Percentiles rank a stretch among this genome's conserved stretches.
These are phyloP conservation scores for Euglossa dilemma DNA, from an alignment of 1,140 invertebrate species.

Conservation along the genomic window DNA sequence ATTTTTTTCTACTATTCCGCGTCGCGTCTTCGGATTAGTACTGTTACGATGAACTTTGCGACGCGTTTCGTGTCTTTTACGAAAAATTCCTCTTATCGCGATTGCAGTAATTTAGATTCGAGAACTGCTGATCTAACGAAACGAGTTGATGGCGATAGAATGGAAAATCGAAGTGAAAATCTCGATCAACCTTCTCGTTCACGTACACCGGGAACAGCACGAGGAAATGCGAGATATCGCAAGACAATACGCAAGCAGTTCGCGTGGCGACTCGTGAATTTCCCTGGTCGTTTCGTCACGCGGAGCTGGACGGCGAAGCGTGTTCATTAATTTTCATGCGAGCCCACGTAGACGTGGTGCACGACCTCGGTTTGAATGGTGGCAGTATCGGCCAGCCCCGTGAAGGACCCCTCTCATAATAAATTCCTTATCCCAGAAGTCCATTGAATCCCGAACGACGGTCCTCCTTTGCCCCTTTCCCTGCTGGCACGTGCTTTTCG, in stretches of 20 bases:
- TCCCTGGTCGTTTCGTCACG: not conserved
- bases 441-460: conserved; percentile 57
- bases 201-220: not conserved
- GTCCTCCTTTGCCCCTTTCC: conserved; percentile 55
- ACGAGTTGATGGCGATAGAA: not conserved
- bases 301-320: not conserved
- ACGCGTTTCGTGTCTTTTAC: not conserved
- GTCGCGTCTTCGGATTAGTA: not conserved
- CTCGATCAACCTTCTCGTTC: too few relatives aligned
- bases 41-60: not conserved
- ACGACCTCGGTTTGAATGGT: conserved; percentile 58
- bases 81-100: too few relatives aligned
- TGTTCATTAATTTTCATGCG: conserved; percentile 61
- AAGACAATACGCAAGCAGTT: not conserved
- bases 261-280: not conserved
- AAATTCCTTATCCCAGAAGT: conserved; percentile 68
- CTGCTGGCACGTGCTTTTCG: conserved; percentile 67
- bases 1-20: not conserved
- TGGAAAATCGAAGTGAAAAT: not conserved
- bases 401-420: conserved; percentile 67
- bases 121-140: too few relatives aligned
- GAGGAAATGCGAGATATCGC: not conserved
- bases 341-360: conserved; percentile 51
- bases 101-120: too few relatives aligned
- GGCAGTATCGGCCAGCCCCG: conserved; percentile 52